Evolutionary conservation across 1,140 invertebrate species (phyloP), one percentile per base, ranked within the genome.

Genomic region (Steinernema feltiae): DNA sequence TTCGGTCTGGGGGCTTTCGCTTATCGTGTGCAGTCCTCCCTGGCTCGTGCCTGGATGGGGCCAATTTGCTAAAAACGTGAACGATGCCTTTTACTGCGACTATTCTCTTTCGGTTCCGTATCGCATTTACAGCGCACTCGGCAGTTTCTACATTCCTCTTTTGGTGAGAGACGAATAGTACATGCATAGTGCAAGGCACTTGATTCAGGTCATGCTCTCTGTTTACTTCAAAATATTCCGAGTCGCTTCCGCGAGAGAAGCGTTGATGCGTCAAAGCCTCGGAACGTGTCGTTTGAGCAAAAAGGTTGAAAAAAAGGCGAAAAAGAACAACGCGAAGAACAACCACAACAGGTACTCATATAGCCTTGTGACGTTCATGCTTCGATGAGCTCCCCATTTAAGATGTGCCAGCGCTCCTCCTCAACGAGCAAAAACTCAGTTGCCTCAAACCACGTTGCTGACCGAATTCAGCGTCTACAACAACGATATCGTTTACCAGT

Each of bases 171-270:
- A 7, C 35, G 18, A 81, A 76, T 83, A 27, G 53, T 27, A 46
- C 41, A 7, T n/a, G 32, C 32, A 30, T 1, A 29, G 21, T 71
- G 30, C 1, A 17, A 72, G 3, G 69, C 18, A 24, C 17, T 76
- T 29, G 18, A 12, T 82, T 71, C 41, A 84, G 82, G 78, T 85
- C 17, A 85, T 85, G 84, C 74, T 85, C 0, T 85, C 75, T 48
- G 85, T 85, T 0, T 85, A 85, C 53, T 85, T 86, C 74, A 86
- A 86, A 84, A 85, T 85, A 41, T 85, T 85, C 76, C 85, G 83
- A 12, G 84, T 85, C 1, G 84, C 84, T 29, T 86, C 84, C 21
- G 85, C 85, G 73, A 71, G 84, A 32, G 84, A 85, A 76, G 71
- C 79, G 29, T 69, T 86, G 18, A 85, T 85, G 78, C 80, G 84